Conservation (phyloP, 2,113 vertebrate genomes). For the Ibidorhyncha struthersii region DNA sequence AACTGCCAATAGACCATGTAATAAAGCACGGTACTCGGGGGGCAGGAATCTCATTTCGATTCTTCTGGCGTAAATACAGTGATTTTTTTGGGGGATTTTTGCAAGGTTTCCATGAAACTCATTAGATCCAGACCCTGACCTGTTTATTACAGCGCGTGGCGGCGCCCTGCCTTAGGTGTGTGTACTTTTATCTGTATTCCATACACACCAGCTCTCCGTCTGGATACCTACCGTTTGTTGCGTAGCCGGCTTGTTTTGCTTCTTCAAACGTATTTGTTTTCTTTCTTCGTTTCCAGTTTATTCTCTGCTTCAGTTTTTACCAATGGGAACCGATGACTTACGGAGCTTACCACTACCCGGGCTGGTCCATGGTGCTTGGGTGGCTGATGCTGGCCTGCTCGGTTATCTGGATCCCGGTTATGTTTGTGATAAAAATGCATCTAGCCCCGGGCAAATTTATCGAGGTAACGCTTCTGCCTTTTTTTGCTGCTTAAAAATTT, state of each 20-base stretch:
- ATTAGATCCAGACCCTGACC: not conserved
- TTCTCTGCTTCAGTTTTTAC: conserved; percentile 94
- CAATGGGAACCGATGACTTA: conserved; percentile 99
- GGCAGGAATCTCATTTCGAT: conserved; percentile 32
- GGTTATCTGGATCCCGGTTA: conserved; percentile 98
- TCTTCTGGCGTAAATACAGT: not conserved
- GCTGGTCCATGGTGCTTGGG: conserved; percentile 96
- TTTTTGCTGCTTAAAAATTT: not conserved
- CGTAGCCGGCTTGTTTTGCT: not conserved
- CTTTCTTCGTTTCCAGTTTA: conserved; percentile 81
- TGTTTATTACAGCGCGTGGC: not conserved
- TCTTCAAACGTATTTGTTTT: not conserved
- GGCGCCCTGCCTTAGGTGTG: not conserved
- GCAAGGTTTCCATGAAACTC: not conserved
- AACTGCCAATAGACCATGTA: conserved; percentile 63
- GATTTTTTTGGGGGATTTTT: conserved; percentile 20
- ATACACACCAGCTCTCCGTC: not conserved
- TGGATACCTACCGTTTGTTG: not conserved
- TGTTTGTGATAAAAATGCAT: conserved; percentile 98
- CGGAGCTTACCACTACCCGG: conserved; percentile 92
- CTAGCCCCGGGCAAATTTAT: conserved; percentile 90
- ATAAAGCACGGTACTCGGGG: conserved; percentile 55
- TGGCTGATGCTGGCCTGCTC: conserved; percentile 98
- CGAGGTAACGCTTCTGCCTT: conserved; percentile 81
- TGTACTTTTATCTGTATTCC: not conserved